Conservation (phyloP, 2,113 vertebrate species). For the Megaceryle maxima region DNA sequence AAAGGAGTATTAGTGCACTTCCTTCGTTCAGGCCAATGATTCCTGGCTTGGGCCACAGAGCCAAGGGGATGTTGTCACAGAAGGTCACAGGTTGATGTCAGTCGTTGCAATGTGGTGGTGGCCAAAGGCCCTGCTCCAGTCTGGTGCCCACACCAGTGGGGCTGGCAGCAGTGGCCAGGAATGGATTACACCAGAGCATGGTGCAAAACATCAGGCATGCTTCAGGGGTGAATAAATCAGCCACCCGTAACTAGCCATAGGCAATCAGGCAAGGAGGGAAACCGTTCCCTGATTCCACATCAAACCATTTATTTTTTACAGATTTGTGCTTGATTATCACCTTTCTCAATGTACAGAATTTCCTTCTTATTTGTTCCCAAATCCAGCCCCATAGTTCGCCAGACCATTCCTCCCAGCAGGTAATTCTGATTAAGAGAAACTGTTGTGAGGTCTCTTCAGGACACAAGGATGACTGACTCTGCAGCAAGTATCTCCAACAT, state of each 20-base stretch:
- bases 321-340: neutral
- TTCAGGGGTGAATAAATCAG: neutral
- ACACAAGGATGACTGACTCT: conserved; percentile 26
- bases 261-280: neutral
- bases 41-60: neutral
- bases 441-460: neutral
- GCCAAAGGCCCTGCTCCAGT: neutral
- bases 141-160: neutral
- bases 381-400: neutral
- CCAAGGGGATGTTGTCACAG: neutral
- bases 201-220: neutral
- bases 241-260: neutral
- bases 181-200: neutral
- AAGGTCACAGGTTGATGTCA: neutral
- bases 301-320: neutral
- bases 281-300: neutral
- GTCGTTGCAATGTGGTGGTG: neutral
- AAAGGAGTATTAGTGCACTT: neutral
- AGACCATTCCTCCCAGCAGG: neutral
- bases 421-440: neutral
- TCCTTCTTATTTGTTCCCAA: neutral
- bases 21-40: neutral
- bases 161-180: neutral
- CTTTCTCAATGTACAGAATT: neutral
- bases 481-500: neutral